A percentile compares a stretch with the other conserved stretches of the same genome.
Evolutionary conservation across 1,140 invertebrate species (phyloP).

Genomic region (Drosophila kikkawai): DNA sequence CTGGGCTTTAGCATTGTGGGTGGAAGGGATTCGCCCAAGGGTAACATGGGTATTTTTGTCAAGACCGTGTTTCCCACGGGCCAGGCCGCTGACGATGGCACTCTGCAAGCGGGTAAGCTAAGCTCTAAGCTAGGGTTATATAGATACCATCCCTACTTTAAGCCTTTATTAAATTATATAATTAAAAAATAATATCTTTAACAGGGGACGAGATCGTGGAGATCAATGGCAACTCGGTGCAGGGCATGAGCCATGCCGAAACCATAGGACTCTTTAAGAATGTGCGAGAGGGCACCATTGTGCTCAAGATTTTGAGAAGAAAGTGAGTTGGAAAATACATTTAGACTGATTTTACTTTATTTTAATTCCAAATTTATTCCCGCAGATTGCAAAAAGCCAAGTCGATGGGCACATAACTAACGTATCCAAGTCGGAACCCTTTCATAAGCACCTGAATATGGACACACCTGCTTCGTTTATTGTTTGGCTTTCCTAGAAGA

Average conservation of each 20-base stretch:
- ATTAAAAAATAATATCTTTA: neutral
- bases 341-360: neutral
- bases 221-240: slow-evolving; percentile 93
- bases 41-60: slow-evolving; percentile 95
- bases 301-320: slow-evolving; percentile 92
- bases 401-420: slow-evolving; percentile 76
- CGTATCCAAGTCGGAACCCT: slow-evolving; percentile 9
- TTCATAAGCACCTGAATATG: slow-evolving; percentile 29
- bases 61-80: slow-evolving; percentile 96
- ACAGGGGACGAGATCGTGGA: slow-evolving; percentile 96
- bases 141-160: neutral
- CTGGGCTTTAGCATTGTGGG: slow-evolving; percentile 97
- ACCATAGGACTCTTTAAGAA: slow-evolving; percentile 95
- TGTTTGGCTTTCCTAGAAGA: slow-evolving; percentile 22
- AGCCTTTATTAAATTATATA: neutral
- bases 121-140: neutral
- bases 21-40: slow-evolving; percentile 94
- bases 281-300: slow-evolving; percentile 93
- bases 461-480: slow-evolving; percentile 28
- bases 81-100: slow-evolving; percentile 93
- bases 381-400: slow-evolving; percentile 79
- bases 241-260: slow-evolving; percentile 94
- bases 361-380: neutral
- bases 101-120: slow-evolving; percentile 92
- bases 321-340: slow-evolving; percentile 79